Conservation (phyloP, 1,140 invertebrate species). For the Phocides pigmalion region DNA sequence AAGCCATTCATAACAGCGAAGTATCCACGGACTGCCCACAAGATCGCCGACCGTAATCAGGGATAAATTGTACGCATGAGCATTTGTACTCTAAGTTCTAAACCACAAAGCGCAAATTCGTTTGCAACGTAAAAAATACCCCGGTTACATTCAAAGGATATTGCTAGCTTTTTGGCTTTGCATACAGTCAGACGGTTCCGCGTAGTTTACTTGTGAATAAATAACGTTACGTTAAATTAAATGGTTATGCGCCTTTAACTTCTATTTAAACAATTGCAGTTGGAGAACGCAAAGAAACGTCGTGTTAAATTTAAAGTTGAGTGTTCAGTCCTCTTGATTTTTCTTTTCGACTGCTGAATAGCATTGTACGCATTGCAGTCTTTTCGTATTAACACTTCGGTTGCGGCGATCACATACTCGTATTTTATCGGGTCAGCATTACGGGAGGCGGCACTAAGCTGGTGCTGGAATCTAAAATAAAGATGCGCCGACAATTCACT, state of each 20-base stretch:
- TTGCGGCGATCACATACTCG: too few species aligned
- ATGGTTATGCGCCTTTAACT: slow-evolving; percentile 21
- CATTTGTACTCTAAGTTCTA: not conserved
- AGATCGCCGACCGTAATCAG: slow-evolving; percentile 18
- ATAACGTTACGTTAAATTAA: slow-evolving; percentile 29
- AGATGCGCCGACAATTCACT: too few species aligned
- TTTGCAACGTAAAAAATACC: slow-evolving; percentile 1
- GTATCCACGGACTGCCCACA: slow-evolving; percentile 18
- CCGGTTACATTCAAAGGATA: slow-evolving; percentile 15
- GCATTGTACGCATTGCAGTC: too few species aligned
- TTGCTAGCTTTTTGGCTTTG: slow-evolving; percentile 25
- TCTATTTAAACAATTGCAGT: slow-evolving; percentile 11
- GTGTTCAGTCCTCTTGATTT: not conserved
- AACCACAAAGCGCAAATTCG: slow-evolving; percentile 3
- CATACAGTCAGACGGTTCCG: slow-evolving; percentile 7
- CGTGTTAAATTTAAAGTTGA: slow-evolving; percentile 19
- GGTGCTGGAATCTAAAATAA: too few species aligned
- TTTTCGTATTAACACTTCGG: too few species aligned
- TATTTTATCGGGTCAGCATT: too few species aligned
- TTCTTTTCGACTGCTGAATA: slow-evolving; percentile 16
- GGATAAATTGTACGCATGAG: slow-evolving; percentile 14
- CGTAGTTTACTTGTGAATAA: slow-evolving; percentile 24
- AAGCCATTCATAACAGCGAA: slow-evolving; percentile 18
- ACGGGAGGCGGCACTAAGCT: too few species aligned
- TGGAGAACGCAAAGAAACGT: not conserved